These are phyloP conservation scores for Dicycla oo DNA, from an alignment of 2,888 invertebrate species.

Conservation along the genomic window DNA sequence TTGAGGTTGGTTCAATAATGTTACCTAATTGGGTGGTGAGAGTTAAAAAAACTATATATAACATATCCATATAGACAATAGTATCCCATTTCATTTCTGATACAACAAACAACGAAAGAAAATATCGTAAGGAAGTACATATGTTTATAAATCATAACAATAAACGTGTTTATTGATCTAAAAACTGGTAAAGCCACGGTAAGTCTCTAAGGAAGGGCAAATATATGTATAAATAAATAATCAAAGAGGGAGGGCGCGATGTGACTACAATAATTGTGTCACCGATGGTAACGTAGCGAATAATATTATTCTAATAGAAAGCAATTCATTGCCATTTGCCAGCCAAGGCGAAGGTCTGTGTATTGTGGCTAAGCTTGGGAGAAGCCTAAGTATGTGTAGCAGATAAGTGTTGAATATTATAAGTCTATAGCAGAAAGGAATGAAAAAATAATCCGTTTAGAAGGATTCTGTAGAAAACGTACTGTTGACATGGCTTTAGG, in stretches of 20 bases:
- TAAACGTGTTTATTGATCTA: conserved; percentile 23
- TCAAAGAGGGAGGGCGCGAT: not conserved
- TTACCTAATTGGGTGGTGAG: not conserved
- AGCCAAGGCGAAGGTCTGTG: not conserved
- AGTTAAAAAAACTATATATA: not conserved
- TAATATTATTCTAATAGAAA: not conserved
- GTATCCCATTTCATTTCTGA: not conserved
- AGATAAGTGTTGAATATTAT: not conserved
- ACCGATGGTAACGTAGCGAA: not conserved
- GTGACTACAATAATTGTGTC: not conserved
- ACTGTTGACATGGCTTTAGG: too few species aligned
- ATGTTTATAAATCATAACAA: not conserved
- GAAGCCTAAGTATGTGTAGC: not conserved
- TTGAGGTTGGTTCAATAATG: not conserved
- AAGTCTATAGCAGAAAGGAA: too few species aligned
- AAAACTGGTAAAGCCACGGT: not conserved
- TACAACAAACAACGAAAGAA: not conserved
- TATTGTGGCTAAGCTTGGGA: not conserved
- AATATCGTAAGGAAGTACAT: conserved; percentile 9
- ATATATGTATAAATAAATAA: too few species aligned
- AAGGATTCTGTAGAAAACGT: too few species aligned
- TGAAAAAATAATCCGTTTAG: too few species aligned
- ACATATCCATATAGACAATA: not conserved
- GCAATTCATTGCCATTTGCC: not conserved
- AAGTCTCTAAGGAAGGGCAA: conserved; percentile 3